Base-by-base conservation (phyloP, 2,113 vertebrate species). In the Brevimyrus niger region DNA sequence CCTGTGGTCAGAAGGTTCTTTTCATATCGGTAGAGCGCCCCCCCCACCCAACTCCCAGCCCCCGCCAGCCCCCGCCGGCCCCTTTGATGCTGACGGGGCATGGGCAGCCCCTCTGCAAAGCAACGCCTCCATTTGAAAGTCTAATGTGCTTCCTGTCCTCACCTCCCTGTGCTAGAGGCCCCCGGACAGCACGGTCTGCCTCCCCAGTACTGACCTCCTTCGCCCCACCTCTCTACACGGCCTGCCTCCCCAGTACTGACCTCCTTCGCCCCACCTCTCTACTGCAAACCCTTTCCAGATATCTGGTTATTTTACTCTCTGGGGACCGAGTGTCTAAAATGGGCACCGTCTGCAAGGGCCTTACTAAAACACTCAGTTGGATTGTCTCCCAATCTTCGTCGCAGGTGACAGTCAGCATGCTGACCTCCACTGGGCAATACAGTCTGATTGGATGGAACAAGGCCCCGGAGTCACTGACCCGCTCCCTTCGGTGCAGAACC, bases 111-210 rank as follows among this genome's bases (percentile, higher is more conserved):
- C 88, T 90, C 76, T 44, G 91, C 86, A 48, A 47, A 42, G 85
- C 9, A 15, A 58, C 5, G 19, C 85, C 80, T 46, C 38, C 46
- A 88, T 91, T 91, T 91, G 42, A 93, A 91, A 91, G 90, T 92
- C 87, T 91, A 91, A 92, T 91, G 82, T 35, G 84, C 53, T 50
- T 50, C 2, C 84, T 47, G 21, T 38, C 8, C 84, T 69, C 47
- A n/a, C 44, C 44, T 86, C 47, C 23, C 83, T 7, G 73, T 35
- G 0, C 73, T 6, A 10, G 35, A 80, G 15, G 83, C 47, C 44
- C n/a, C 46, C 13, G 21, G 2, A 0, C 48, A 0, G 0, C 19
- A 27, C 47, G 0, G 9, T 7, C n/a, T 51, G 51, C 84, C 47
- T n/a, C 13, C 84, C 15, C n/a, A 27, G 61, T 3, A 10, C 61